Conservation (phyloP, 2,888 invertebrate species). For the Coelogynopora nodosa region DNA sequence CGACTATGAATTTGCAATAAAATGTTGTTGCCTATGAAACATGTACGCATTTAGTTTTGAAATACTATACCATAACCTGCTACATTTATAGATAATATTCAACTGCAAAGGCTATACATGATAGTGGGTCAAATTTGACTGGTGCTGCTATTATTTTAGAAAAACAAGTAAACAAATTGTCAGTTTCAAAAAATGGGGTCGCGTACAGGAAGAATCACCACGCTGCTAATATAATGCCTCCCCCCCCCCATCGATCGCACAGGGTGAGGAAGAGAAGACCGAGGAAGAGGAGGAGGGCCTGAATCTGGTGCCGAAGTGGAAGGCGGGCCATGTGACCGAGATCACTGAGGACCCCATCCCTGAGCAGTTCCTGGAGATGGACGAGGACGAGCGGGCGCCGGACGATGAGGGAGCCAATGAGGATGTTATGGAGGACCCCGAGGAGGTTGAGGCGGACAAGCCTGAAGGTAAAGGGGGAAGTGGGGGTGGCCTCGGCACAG, state of each 20-base stretch:
- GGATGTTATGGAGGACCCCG: constrained; percentile 2
- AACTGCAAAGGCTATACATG: too few species aligned
- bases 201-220: not conserved
- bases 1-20: too few species aligned
- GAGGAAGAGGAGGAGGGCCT: constrained; percentile 54
- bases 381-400: constrained; percentile 18
- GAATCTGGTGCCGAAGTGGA: constrained; percentile 58
- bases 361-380: constrained; percentile 47
- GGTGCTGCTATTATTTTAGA: too few species aligned
- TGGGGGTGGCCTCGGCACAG: too few species aligned
- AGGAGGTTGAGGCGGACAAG: too few species aligned
- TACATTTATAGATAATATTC: too few species aligned
- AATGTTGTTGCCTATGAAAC: too few species aligned
- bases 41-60: too few species aligned
- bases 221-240: not conserved
- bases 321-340: constrained; percentile 55
- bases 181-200: not conserved
- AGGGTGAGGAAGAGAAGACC: constrained; percentile 51
- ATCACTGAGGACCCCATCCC: constrained; percentile 55
- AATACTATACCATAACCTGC: too few species aligned
- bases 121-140: too few species aligned
- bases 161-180: not conserved
- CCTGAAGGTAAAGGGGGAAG: constrained; percentile 50
- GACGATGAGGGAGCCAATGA: not conserved
- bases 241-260: not conserved